These are phyloP conservation scores for Listronotus bonariensis DNA, from an alignment of 1,140 invertebrate species.

Conservation along the genomic window DNA sequence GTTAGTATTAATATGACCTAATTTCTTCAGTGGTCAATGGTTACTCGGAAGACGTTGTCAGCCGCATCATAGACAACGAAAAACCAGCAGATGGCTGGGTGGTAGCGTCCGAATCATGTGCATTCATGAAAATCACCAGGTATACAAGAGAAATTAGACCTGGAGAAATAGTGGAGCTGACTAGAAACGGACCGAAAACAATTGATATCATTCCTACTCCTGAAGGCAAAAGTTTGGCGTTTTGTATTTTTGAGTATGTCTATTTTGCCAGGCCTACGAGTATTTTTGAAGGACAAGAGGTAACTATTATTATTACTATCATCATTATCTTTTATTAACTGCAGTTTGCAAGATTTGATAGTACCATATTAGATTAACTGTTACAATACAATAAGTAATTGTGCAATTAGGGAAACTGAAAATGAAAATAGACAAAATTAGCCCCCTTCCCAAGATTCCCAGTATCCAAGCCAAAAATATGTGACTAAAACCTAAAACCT, in stretches of 20 bases:
- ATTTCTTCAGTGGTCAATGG: constrained; percentile 49
- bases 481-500: too few relatives aligned
- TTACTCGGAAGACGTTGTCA: constrained; percentile 41
- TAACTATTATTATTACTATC: constrained; percentile 2
- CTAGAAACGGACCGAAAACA: constrained; percentile 79
- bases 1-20: constrained; percentile 2
- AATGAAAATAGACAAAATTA: too few relatives aligned
- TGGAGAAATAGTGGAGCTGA: constrained; percentile 94
- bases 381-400: too few relatives aligned
- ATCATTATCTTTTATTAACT: not conserved
- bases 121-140: constrained; percentile 85
- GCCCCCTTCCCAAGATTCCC: too few relatives aligned
- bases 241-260: constrained; percentile 99
- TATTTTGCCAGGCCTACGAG: constrained; percentile 96
- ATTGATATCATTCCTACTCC: constrained; percentile 82
- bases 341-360: not conserved
- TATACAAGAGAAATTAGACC: constrained; percentile 85
- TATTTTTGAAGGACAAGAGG: constrained; percentile 89
- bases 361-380: too few relatives aligned
- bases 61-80: constrained; percentile 19
- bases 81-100: constrained; percentile 81
- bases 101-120: constrained; percentile 95
- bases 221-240: constrained; percentile 74
- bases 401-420: too few relatives aligned
- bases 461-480: too few relatives aligned